Evolutionary conservation across 2,113 vertebrate genomes (phyloP).

Genomic region (Saguinus imperator): DNA sequence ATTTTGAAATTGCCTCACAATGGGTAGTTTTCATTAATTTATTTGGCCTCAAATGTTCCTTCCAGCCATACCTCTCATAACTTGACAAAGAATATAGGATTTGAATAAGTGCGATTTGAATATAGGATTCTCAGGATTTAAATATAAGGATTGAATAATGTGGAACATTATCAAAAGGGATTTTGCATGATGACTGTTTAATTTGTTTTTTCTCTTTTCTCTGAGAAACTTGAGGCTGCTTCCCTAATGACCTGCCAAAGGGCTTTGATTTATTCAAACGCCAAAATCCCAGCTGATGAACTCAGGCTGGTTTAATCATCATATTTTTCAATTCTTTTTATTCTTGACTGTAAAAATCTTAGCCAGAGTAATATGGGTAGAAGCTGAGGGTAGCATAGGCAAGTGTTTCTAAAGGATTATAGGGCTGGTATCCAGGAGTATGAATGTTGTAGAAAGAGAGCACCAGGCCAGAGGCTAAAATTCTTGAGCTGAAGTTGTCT

Average conservation of each 20-base stretch:
- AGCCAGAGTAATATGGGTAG: background rate
- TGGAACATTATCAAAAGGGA: background rate
- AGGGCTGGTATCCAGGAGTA: background rate
- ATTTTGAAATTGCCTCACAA: background rate
- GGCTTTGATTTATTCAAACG: background rate
- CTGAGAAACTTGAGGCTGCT: background rate
- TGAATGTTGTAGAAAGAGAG: background rate
- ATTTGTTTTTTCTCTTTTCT: conserved; percentile 8
- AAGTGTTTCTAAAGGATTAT: background rate
- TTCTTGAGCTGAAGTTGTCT: background rate
- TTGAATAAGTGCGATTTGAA: background rate
- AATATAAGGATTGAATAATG: background rate
- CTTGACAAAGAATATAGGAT: background rate
- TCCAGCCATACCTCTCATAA: background rate
- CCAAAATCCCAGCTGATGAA: background rate
- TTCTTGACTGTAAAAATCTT: background rate
- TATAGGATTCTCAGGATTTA: background rate
- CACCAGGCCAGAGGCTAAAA: background rate
- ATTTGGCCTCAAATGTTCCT: conserved; percentile 10
- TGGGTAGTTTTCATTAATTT: background rate
- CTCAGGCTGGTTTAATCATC: background rate
- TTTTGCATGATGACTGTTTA: background rate
- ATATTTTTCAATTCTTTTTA: background rate
- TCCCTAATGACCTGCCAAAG: background rate
- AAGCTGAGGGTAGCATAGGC: accelerated